Conservation (phyloP, 2,888 invertebrate genomes). For the Lucinisca nassula region DNA sequence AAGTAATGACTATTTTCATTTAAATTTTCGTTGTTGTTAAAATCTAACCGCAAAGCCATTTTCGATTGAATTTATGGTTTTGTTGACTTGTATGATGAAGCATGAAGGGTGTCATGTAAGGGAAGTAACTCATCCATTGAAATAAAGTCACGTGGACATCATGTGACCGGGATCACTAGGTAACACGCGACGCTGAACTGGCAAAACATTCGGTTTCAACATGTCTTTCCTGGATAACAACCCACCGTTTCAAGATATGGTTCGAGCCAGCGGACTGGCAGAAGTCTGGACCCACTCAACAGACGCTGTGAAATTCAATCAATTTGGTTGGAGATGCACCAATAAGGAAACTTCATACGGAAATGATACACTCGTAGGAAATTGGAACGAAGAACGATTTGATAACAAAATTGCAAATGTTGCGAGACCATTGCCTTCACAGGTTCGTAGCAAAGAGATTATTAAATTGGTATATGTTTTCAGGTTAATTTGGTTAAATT, state of each 20-base stretch:
- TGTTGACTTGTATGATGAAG: no score
- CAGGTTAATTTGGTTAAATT: no score
- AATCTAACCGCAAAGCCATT: no score
- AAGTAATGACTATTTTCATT: no score
- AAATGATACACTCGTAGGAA: conserved; percentile 83
- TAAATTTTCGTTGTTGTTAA: no score
- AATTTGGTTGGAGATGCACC: conserved; percentile 85
- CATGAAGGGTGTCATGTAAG: no score
- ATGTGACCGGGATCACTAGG: conserved; percentile 53
- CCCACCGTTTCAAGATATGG: conserved; percentile 81
- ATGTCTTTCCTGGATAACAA: conserved; percentile 73
- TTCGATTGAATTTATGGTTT: no score
- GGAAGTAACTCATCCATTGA: neutral
- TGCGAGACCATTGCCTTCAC: conserved; percentile 84
- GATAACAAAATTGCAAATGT: conserved; percentile 80
- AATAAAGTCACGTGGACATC: conserved; percentile 40
- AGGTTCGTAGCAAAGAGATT: no score
- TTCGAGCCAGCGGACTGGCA: conserved; percentile 81
- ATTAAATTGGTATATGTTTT: no score
- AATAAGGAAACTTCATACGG: conserved; percentile 83
- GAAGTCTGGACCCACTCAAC: conserved; percentile 84
- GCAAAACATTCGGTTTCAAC: conserved; percentile 5
- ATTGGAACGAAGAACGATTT: conserved; percentile 86
- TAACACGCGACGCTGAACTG: conserved; percentile 65
- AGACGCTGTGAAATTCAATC: conserved; percentile 80